Conservation (phyloP, 1,140 invertebrate genomes). For the Gryllus bimaculatus region DNA sequence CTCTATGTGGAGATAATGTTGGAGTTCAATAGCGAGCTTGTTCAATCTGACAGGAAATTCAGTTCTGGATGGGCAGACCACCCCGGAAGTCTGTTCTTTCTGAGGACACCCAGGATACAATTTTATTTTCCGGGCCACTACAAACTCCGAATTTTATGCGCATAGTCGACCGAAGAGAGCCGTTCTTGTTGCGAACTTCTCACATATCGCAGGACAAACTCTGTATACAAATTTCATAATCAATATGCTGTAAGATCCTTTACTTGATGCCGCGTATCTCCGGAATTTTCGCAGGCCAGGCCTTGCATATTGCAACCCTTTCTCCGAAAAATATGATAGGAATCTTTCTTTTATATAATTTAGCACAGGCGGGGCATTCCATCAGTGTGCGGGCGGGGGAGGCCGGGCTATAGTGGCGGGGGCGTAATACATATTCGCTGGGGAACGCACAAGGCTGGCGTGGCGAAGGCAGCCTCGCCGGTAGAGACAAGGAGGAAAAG, state of each 20-base stretch:
- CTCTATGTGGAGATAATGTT: too few species aligned
- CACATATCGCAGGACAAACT: background rate
- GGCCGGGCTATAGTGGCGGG: too few species aligned
- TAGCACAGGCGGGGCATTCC: background rate
- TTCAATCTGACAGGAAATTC: too few species aligned
- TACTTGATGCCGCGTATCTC: background rate
- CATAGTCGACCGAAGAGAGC: background rate
- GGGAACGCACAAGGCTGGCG: background rate
- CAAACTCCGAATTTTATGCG: background rate
- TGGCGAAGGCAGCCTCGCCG: background rate
- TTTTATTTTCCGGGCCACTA: background rate
- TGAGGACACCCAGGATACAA: too few species aligned
- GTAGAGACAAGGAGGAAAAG: background rate
- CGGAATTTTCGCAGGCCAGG: background rate
- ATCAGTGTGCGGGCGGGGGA: background rate
- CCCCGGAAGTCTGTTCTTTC: too few species aligned
- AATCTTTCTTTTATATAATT: conserved; percentile 6
- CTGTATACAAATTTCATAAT: background rate
- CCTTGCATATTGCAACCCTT: background rate
- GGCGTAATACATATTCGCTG: background rate
- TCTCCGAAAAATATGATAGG: background rate
- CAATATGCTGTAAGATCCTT: background rate
- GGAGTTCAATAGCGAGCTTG: too few species aligned
- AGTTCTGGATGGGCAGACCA: too few species aligned
- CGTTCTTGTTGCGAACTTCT: background rate